phyloP scores from a whole-genome alignment of 2,113 vertebrate genomes.

The Xenopus tropicalis region UCB_Xtro_10.0 CM004446.2:101506501-101507000 shows the following conservation, averaged over 20 bases:
- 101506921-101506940: constrained; percentile 80
- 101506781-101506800: constrained; percentile 14
- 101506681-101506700: no score
- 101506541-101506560: no score
- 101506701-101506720: no score
- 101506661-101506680: no score
- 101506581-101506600: no score
- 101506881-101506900: not conserved
- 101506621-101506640: no score
- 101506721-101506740: no score
- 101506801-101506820: constrained; percentile 32
- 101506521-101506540: no score
- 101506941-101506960: constrained; percentile 77
- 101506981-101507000: constrained; percentile 36
- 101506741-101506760: not conserved
- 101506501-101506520: no score
- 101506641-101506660: no score
- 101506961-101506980: constrained; percentile 46
- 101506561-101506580: no score
- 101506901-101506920: constrained; percentile 60
- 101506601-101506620: no score
- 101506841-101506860: not conserved
- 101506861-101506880: not conserved
- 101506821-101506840: constrained; percentile 34
- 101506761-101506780: not conserved